Base-by-base conservation (phyloP, 2,888 invertebrate species). In the Pemphredon lugubris region DNA sequence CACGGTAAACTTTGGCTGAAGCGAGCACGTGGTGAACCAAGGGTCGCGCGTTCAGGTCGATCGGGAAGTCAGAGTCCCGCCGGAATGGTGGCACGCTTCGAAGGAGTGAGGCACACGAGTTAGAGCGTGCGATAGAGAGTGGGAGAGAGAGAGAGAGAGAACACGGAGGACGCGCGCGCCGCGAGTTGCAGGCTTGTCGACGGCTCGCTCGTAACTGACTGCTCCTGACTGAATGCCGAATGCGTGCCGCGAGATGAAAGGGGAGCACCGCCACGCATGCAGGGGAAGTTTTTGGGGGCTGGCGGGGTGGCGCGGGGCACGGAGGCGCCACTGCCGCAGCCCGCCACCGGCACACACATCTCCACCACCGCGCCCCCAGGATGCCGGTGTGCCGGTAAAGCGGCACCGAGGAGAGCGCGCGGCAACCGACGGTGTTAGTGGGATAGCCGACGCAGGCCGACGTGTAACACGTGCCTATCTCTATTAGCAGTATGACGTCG, bases 191-290 rank as follows among this genome's bases (percentile, higher is more conserved):
- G 82, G 79, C 84, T 83, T 87, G 86, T 85, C 88, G 87, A 85
- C 89, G 88, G 88, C 85, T 83, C 85, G 87, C 84, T 87, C 85
- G 88, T 88, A 88, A 89, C 89, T 89, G 89, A 88, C 85, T 89
- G 83, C 76, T 75, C 75, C 84, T 86, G 86, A 88, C 84, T 87
- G 87, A 88, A 86, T 89, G 85, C 84, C 82, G 87, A 86, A 87
- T 88, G 88, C 87, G 87, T 87, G 84, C 83, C 79, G 84, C 81
- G 83, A 85, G 86, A 87, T 83, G 86, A 87, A 87, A 88, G 87
- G 86, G 87, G 88, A 85, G 77, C 81, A 77, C 78, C 81, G 82
- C 80, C 83, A 88, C 88, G 89, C 88, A 89, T 86, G 87, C 87
- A 88, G 89, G 89, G 89, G 88, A 88, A 89, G 87, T 86, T 87